Percentiles rank a stretch among this genome's conserved stretches.
Evolutionary conservation across 2,888 invertebrate species (phyloP).

Genomic region (Agonopterix alstromeriana): DNA sequence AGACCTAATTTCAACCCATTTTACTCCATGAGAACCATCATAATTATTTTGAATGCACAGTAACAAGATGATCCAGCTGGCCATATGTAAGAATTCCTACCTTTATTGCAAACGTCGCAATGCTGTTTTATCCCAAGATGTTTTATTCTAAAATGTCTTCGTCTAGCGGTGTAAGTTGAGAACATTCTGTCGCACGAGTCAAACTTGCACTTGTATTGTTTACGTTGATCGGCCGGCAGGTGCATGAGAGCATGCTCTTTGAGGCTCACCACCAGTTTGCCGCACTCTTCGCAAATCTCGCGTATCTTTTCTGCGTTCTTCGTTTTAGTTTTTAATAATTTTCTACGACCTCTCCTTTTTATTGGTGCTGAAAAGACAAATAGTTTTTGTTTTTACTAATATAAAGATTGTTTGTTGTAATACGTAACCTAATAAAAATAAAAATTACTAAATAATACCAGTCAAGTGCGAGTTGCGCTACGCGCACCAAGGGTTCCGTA

Average conservation of each 20-base stretch:
- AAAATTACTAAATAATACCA: no score
- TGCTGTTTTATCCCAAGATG: conserved; percentile 49
- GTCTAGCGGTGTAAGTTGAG: conserved; percentile 27
- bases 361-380: conserved; percentile 18
- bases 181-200: conserved; percentile 44
- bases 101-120: conserved; percentile 55
- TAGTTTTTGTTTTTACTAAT: no score
- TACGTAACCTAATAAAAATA: no score
- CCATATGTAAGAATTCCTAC: conserved; percentile 24
- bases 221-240: conserved; percentile 24
- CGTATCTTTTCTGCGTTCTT: conserved; percentile 11
- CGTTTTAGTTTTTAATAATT: conserved; percentile 11
- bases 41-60: no score
- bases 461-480: no score
- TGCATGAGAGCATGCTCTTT: conserved; percentile 39
- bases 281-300: conserved; percentile 56
- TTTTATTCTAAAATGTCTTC: conserved; percentile 44
- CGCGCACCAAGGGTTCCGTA: no score
- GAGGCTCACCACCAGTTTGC: conserved; percentile 43
- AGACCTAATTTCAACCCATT: no score
- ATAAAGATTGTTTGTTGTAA: no score
- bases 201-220: conserved; percentile 31
- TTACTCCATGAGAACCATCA: no score
- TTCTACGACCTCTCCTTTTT: conserved; percentile 21
- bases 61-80: no score